These are phyloP conservation scores for Ophonus ardosiacus DNA, from an alignment of 2,888 invertebrate genomes.

Conservation along the genomic window DNA sequence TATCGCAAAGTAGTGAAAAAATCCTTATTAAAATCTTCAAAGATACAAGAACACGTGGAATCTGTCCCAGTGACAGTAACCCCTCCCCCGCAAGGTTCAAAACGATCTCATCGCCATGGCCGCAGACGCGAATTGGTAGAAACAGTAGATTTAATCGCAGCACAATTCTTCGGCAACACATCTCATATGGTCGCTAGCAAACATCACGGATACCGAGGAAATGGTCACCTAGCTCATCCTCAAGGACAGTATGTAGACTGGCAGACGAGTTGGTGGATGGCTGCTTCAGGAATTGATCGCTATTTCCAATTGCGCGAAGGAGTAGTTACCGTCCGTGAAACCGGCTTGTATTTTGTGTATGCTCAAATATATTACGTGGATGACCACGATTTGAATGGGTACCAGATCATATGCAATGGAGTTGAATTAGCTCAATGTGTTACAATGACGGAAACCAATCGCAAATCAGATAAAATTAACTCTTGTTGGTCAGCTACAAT, in stretches of 20 bases:
- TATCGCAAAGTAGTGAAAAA: slow-evolving; percentile 67
- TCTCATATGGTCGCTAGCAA: slow-evolving; percentile 78
- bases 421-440: slow-evolving; percentile 85
- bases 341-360: slow-evolving; percentile 87
- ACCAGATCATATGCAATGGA: slow-evolving; percentile 83
- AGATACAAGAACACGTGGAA: slow-evolving; percentile 58
- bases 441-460: slow-evolving; percentile 79
- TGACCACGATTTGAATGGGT: slow-evolving; percentile 86
- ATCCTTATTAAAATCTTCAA: slow-evolving; percentile 65
- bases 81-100: slow-evolving; percentile 6
- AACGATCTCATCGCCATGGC: slow-evolving; percentile 64
- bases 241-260: slow-evolving; percentile 83
- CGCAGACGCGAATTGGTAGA: slow-evolving; percentile 63
- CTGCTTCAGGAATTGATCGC: slow-evolving; percentile 79
- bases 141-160: slow-evolving; percentile 75
- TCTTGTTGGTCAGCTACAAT: slow-evolving; percentile 87
- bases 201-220: slow-evolving; percentile 81
- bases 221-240: slow-evolving; percentile 82
- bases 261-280: slow-evolving; percentile 82
- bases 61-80: slow-evolving; percentile 59
- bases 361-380: slow-evolving; percentile 90
- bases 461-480: slow-evolving; percentile 80
- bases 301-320: slow-evolving; percentile 82
- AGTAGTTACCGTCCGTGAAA: slow-evolving; percentile 82
- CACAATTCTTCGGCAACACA: slow-evolving; percentile 82